A percentile compares a stretch with the other conserved stretches of the same genome.
Evolutionary conservation across 2,888 invertebrate species (phyloP).

Genomic region (Watsonalla cultraria): DNA sequence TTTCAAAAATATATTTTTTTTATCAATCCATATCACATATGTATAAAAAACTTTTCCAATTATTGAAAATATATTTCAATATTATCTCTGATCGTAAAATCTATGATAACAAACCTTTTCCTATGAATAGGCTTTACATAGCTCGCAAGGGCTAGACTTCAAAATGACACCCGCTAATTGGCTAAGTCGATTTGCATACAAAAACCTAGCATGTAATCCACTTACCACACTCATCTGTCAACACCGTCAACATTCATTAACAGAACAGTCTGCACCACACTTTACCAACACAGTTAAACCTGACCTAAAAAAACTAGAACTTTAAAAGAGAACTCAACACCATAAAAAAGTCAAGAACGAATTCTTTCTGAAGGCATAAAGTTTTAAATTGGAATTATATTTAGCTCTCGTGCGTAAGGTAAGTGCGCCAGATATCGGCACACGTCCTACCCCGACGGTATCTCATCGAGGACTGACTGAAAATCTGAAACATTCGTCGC

Average conservation of each 20-base stretch:
- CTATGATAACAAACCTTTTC: no score
- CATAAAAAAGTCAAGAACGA: neutral
- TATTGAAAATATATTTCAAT: no score
- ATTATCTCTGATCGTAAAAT: no score
- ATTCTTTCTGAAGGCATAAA: slow-evolving; percentile 1
- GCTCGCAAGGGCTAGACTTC: neutral
- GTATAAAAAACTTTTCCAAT: no score
- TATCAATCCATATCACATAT: no score
- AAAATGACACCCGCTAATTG: neutral
- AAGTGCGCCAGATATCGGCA: slow-evolving; percentile 12
- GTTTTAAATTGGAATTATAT: slow-evolving; percentile 4
- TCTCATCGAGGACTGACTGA: slow-evolving; percentile 52
- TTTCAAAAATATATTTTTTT: no score
- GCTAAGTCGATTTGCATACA: neutral
- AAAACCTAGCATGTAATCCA: slow-evolving; percentile 18
- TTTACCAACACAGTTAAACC: slow-evolving; percentile 33
- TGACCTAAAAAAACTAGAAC: slow-evolving; percentile 16
- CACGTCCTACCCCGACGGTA: slow-evolving; percentile 42
- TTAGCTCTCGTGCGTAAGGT: slow-evolving; percentile 26
- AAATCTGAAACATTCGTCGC: slow-evolving; percentile 43
- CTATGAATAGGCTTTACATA: neutral
- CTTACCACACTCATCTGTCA: slow-evolving; percentile 53
- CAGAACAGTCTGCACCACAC: slow-evolving; percentile 28
- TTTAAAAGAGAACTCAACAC: slow-evolving; percentile 3
- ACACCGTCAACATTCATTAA: slow-evolving; percentile 48